phyloP scores from a whole-genome alignment of 2,888 invertebrate species.

The Tachystola acroxantha region DNA sequence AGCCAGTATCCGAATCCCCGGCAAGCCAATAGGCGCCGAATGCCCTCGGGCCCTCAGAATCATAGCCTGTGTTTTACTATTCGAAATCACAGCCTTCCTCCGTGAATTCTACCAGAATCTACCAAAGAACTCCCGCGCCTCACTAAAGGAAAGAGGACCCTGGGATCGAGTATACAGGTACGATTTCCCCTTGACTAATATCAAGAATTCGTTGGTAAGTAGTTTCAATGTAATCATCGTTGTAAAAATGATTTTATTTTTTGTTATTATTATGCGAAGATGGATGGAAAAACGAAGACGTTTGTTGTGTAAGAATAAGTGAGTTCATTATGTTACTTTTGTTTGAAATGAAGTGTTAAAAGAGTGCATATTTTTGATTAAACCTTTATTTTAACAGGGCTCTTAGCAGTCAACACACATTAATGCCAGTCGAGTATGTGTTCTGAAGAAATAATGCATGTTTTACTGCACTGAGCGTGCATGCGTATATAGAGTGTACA shows the following conservation, averaged over 20 bases:
- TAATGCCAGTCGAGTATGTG: constrained; percentile 79
- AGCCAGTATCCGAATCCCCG: constrained; percentile 82
- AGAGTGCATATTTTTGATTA: constrained; percentile 71
- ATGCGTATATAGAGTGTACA: constrained; percentile 66
- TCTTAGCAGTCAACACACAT: constrained; percentile 79
- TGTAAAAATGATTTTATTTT: constrained; percentile 59
- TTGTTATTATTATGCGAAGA: constrained; percentile 74
- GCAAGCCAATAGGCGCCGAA: constrained; percentile 83
- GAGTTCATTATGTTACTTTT: constrained; percentile 69
- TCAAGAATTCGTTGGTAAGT: constrained; percentile 55
- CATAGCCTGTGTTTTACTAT: constrained; percentile 95
- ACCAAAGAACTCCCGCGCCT: constrained; percentile 84
- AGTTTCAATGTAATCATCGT: constrained; percentile 50
- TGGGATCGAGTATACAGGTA: constrained; percentile 90
- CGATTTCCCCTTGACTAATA: constrained; percentile 28
- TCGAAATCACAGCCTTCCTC: constrained; percentile 97
- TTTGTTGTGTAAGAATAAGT: constrained; percentile 76
- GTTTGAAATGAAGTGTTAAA: constrained; percentile 58
- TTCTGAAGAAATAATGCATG: constrained; percentile 73
- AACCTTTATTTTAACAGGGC: constrained; percentile 76
- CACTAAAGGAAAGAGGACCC: constrained; percentile 88
- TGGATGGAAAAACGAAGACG: constrained; percentile 75
- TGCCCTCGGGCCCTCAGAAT: constrained; percentile 94
- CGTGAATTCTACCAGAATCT: constrained; percentile 96
- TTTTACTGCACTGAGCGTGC: constrained; percentile 66